phyloP scores from a whole-genome alignment of 2,797 vertebrate species.

The Labeo calbasu region DNA sequence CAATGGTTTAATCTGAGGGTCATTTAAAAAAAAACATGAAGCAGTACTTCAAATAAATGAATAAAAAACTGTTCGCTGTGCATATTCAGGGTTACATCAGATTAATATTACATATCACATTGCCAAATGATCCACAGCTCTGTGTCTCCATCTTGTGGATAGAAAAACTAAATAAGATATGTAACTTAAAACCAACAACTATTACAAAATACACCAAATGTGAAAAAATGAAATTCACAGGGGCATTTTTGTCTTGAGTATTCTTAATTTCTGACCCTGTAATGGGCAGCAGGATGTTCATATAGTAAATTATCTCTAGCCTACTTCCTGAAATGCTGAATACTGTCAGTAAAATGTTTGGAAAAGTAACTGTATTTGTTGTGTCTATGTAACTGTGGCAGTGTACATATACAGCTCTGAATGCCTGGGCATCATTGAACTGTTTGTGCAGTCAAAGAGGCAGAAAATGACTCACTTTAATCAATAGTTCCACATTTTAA shows the following conservation, averaged over 20 bases:
- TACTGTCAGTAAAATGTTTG: neutral
- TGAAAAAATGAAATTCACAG: neutral
- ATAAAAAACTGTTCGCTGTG: neutral
- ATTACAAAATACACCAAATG: neutral
- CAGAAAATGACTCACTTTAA: slow-evolving; percentile 14
- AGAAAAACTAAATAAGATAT: neutral
- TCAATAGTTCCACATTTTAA: slow-evolving; percentile 20
- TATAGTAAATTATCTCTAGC: neutral
- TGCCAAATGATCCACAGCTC: neutral
- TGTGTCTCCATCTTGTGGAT: slow-evolving; percentile 38
- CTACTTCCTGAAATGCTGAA: neutral
- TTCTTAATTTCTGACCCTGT: neutral
- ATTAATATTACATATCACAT: neutral
- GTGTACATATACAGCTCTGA: neutral
- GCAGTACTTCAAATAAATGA: neutral
- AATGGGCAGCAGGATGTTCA: neutral
- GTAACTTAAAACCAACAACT: neutral
- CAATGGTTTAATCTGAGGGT: neutral
- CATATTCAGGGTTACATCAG: neutral
- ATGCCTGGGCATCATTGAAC: neutral
- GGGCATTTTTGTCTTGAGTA: neutral
- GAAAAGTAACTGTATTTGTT: neutral
- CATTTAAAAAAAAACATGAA: neutral
- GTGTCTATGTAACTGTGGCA: neutral
- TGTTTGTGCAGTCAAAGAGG: slow-evolving; percentile 1